phyloP scores from a whole-genome alignment of 2,888 invertebrate genomes.

The Ommatoiulus sabulosus region DNA sequence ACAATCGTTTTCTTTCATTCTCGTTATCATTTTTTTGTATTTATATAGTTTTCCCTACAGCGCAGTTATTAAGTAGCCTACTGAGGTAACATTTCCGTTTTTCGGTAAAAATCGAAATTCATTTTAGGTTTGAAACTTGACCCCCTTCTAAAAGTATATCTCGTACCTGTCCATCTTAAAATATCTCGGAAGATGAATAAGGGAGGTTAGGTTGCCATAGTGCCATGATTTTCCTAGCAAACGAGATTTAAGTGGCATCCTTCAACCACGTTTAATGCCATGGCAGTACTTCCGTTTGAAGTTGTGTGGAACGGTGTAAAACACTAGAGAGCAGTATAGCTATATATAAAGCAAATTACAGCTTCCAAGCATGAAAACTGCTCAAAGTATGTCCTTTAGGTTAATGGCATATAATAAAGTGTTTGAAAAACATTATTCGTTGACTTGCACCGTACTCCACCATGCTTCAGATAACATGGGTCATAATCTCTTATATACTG shows the following conservation, averaged over 20 bases:
- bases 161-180: background rate
- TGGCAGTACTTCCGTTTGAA: conserved; percentile 17
- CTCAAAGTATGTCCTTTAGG: conserved; percentile 12
- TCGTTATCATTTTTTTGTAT: no score
- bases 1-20: no score
- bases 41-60: no score
- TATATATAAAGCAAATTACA: conserved; percentile 21
- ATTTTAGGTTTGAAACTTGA: no score
- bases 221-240: conserved; percentile 18
- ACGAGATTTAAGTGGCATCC: conserved; percentile 8
- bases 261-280: conserved; percentile 33
- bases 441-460: conserved; percentile 32
- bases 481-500: background rate
- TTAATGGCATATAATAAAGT: conserved; percentile 31
- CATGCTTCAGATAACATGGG: background rate
- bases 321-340: conserved; percentile 29
- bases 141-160: background rate
- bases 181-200: background rate
- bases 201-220: background rate
- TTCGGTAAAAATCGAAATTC: no score
- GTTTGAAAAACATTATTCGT: background rate
- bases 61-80: no score
- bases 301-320: background rate
- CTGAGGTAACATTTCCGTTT: no score
- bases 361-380: conserved; percentile 30